Evolutionary conservation across 2,888 invertebrate species (phyloP), one percentile per base, ranked within the genome.

Genomic region (Epirrhoe alternata): DNA sequence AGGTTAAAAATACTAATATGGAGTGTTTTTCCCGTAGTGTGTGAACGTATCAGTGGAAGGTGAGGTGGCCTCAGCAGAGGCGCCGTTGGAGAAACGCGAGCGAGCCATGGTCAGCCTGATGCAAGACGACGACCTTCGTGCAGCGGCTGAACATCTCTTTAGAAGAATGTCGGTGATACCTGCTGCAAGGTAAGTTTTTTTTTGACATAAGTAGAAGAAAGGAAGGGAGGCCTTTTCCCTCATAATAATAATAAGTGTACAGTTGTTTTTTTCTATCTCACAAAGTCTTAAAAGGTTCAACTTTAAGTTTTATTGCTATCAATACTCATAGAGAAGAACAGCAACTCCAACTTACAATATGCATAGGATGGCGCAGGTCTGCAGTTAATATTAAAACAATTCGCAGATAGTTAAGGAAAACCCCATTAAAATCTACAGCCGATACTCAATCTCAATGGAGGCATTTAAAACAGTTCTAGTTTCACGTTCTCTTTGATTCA

Each of bases 131-230:
- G 92, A 93, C 61, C 59, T 91, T 51, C 79, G 83, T 0, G 79
- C 84, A 0, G 89, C 85, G 0, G 92, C 92, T 0, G 76, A 83
- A 69, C 85, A 89, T 55, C 82, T 92, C n/a, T 92, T 93, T 74
- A 85, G 84, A 64, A 79, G 81, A 53, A 92, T 92, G 92, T 90
- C 92, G 16, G 86, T 88, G 2, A 78, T 92, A 64, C 92, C 92
- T 0, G 87, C 85, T 6, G 76, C 86, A 5, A 89, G 92, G 92
- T 90, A 35, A 54, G 33, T 33, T 33, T 33, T 7, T 33, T 7
- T 7, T n/a, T n/a, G n/a, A n/a, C n/a, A n/a, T n/a, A n/a, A n/a
- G n/a, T n/a, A n/a, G n/a, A n/a, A n/a, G n/a, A n/a, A n/a, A n/a
- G n/a, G n/a, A n/a, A n/a, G n/a, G n/a, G n/a, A n/a, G n/a, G n/a